Base-by-base conservation (phyloP, 2,113 vertebrate genomes). In the Tilapia sparmanii region DNA sequence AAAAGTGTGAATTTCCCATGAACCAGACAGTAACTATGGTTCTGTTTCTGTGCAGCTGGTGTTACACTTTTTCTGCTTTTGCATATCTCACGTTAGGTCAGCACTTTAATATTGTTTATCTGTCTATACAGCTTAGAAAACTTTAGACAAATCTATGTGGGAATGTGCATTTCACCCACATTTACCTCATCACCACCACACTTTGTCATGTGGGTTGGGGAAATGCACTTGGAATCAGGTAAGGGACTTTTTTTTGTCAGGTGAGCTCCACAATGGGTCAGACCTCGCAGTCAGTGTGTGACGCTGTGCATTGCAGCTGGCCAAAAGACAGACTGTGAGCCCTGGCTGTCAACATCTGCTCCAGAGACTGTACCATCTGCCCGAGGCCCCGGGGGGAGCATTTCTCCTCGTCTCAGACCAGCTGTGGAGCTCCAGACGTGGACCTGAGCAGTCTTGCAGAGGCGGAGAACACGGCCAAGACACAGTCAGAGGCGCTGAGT, bases 321-420 rank as follows among this genome's bases (percentile, higher is more conserved):
- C 92, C 90, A 90, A 87, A 82, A 93, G 90, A 93, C 93, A 93
- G 90, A 91, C 95, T 92, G 92, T 78, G 92, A 94, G 93, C 88
- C 84, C 93, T 92, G 92, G 91, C 93, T 93, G 93, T 91, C 95
- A 96, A 96, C 96, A 96, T 96, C 96, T 96, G 96, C 94, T 96
- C 93, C 92, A 92, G 93, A 95, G 90, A 96, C 92, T 29, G 85
- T 24, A 93, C 94, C 96, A 97, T 96, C 95, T 97, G 96, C 86
- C 91, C 71, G 5, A 53, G 61, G 88, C 86, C 92, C 90, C 57
- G 19, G 80, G 92, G 94, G 87, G 91, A 89, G 87, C 87, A 66
- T 90, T 90, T 84, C 88, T 92, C 83, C 81, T 87, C 31, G 15
- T 94, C 93, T 93, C 92, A 82, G 90, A 94, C 84, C 95, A 95